phyloP scores from a whole-genome alignment of 2,888 invertebrate species.

The Anoncus sp. region DNA sequence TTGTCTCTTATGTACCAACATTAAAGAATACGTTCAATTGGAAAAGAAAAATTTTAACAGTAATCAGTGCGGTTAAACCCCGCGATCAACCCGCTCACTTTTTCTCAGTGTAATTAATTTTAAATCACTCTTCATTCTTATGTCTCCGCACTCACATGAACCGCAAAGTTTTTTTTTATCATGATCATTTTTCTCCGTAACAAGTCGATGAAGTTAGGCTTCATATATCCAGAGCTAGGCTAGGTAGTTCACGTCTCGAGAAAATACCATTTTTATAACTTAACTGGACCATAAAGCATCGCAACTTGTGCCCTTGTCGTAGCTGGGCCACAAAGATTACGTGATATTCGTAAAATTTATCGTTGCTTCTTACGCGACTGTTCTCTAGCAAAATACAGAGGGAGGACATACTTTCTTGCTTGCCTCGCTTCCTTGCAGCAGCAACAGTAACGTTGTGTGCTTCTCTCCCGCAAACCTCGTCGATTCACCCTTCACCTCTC shows the following conservation, averaged over 20 bases:
- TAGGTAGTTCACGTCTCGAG: conserved; percentile 5
- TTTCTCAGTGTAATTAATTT: no score
- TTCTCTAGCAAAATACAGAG: conserved; percentile 24
- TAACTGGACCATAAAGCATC: conserved; percentile 60
- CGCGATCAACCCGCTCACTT: no score
- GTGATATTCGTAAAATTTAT: conserved; percentile 64
- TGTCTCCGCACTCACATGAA: no score
- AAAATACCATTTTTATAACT: conserved; percentile 62
- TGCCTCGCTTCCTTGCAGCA: conserved; percentile 1
- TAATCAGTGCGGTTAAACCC: no score
- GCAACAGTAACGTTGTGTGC: conserved; percentile 2
- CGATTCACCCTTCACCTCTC: conserved; percentile 27
- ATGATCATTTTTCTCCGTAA: no score
- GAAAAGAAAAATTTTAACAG: no score
- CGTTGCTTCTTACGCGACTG: conserved; percentile 52
- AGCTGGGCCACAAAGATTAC: conserved; percentile 66
- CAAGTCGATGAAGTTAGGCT: no score
- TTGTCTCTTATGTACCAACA: no score
- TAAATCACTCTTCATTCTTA: no score
- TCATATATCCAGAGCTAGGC: neutral
- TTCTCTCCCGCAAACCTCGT: neutral
- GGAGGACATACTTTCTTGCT: conserved; percentile 28
- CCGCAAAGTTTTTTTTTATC: no score
- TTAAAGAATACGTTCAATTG: no score
- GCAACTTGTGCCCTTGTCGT: conserved; percentile 43